Percentiles rank a stretch among this genome's conserved stretches.
phyloP scores from a whole-genome alignment of 2,888 invertebrate species.

The Euplagia quadripunctaria region DNA sequence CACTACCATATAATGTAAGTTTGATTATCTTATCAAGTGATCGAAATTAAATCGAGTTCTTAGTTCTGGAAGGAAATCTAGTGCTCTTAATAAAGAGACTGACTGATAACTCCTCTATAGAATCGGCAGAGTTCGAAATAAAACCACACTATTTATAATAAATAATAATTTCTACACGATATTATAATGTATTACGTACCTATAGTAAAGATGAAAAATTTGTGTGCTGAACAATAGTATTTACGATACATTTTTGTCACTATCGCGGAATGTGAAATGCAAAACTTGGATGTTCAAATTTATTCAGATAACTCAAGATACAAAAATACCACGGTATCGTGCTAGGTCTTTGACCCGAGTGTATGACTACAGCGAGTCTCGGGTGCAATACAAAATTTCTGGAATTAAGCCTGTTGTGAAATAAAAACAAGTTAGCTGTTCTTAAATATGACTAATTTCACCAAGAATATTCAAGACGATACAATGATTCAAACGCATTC shows the following conservation, averaged over 20 bases:
- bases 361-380: constrained; percentile 3
- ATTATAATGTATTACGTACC: not conserved
- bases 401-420: not conserved
- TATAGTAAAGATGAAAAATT: not conserved
- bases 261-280: constrained; percentile 15
- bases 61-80: not conserved
- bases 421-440: not conserved
- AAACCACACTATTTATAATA: not conserved
- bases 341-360: constrained; percentile 37
- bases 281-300: constrained; percentile 18
- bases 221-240: too few species aligned
- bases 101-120: not conserved
- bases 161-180: not conserved
- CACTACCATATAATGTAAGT: not conserved
- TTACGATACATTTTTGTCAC: not conserved
- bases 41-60: not conserved
- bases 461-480: constrained; percentile 3
- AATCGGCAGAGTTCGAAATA: not conserved
- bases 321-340: constrained; percentile 21
- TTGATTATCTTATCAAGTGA: not conserved
- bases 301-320: constrained; percentile 9
- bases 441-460: not conserved
- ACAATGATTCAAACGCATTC: constrained; percentile 31
- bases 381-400: not conserved
- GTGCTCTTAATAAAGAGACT: not conserved